Evolutionary conservation across 2,888 invertebrate species (phyloP).

Genomic region (Watsonalla cultraria): DNA sequence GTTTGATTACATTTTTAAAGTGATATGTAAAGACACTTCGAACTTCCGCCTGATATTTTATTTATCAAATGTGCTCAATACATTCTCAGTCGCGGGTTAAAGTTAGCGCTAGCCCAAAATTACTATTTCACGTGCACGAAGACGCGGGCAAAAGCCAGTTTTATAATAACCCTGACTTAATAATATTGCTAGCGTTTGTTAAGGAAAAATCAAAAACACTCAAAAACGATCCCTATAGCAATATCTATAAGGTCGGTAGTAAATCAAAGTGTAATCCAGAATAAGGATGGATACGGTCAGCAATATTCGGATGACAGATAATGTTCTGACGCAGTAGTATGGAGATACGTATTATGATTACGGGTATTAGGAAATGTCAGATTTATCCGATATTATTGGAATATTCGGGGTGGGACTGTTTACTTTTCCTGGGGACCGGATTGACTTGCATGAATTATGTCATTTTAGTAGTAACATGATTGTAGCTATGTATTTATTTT

Average conservation of each 20-base stretch:
- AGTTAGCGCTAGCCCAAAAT: too few relatives aligned
- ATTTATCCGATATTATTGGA: background rate
- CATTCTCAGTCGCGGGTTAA: too few relatives aligned
- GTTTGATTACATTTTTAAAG: too few relatives aligned
- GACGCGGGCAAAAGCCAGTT: too few relatives aligned
- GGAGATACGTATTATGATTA: constrained; percentile 10
- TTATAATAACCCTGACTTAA: too few relatives aligned
- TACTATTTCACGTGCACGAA: too few relatives aligned
- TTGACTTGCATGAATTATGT: background rate
- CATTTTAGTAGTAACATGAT: background rate
- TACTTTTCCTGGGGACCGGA: background rate
- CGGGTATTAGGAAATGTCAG: background rate
- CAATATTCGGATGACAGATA: constrained; percentile 13
- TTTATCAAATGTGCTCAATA: too few relatives aligned
- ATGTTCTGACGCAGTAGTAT: constrained; percentile 13
- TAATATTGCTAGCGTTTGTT: background rate
- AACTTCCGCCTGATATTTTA: too few relatives aligned
- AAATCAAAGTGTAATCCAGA: constrained; percentile 4
- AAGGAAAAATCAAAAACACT: background rate
- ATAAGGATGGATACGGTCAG: constrained; percentile 14
- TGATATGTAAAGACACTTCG: too few relatives aligned
- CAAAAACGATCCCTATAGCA: background rate
- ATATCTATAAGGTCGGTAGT: background rate
- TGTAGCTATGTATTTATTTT: too few relatives aligned
- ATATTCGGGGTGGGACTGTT: background rate